Evolutionary conservation across 2,888 invertebrate species (phyloP), one percentile per base, ranked within the genome.

Genomic region (Anorthoa munda): DNA sequence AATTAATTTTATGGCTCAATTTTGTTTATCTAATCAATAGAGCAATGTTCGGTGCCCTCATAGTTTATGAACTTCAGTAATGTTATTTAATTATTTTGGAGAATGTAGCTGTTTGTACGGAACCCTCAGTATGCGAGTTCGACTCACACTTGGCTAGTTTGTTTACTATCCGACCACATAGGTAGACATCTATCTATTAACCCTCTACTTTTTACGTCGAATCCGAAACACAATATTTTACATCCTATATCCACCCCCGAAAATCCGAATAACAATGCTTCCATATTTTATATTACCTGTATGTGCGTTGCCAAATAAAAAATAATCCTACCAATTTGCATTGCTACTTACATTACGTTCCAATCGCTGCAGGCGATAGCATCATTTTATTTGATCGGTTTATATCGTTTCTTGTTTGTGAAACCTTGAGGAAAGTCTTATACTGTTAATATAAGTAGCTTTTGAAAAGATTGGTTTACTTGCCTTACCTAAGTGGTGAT

Each of bases 221-320:
- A 4, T 4, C 1, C 58, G 65, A 79, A 81, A 75, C 81, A 21
- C 66, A 11, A 67, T 67, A 78, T 45, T 77, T 90, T 88, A 90
- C 89, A 59, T 87, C 68, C 83, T 88, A 86, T 7, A 26, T 75
- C 75, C 39, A 70, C 84, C 88, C 85, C 79, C 76, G 80, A 63
- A 77, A 86, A 89, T 88, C 78, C 83, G 87, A 87, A 90, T 91
- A 91, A 88, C 88, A 92, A 90, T 85, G 77, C 85, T 79, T 72
- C 79, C 81, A 81, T 83, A 87, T 87, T 86, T 87, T 87, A 88
- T 79, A 81, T 79, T 79, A 77, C 72, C 77, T 70, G 65, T 84
- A 65, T 66, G 48, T 58, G 72, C 65, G 72, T 68, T 77, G 81
- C 86, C 88, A 91, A 90, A 92, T 91, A 91, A 91, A 92, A 91